phyloP scores from a whole-genome alignment of 2,797 vertebrate genomes.

The Paguma larvata region DNA sequence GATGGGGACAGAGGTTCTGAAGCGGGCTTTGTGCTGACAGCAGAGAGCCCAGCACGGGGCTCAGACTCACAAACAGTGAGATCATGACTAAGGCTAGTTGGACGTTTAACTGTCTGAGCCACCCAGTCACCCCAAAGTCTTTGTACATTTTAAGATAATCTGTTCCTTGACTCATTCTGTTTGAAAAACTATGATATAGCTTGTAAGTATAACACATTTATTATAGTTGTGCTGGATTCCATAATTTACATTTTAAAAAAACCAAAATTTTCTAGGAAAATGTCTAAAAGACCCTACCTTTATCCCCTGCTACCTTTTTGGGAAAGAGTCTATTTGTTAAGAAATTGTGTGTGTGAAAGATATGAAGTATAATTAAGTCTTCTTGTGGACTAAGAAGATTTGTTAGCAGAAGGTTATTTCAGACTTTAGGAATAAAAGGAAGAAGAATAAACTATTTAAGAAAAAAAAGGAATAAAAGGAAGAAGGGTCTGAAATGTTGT shows the following conservation, averaged over 20 bases:
- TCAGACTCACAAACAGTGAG: too few relatives aligned
- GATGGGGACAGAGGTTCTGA: too few relatives aligned
- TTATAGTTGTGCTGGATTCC: not conserved
- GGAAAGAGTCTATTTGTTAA: slow-evolving; percentile 14
- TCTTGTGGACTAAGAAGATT: slow-evolving; percentile 38
- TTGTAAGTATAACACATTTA: not conserved
- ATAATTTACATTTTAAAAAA: slow-evolving; percentile 53
- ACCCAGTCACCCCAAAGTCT: not conserved
- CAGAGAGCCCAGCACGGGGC: too few relatives aligned
- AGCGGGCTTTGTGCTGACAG: too few relatives aligned
- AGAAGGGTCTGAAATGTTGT: slow-evolving; percentile 29
- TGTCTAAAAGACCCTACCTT: not conserved
- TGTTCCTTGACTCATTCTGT: slow-evolving; percentile 43
- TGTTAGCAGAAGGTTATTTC: slow-evolving; percentile 28
- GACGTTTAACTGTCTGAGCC: too few relatives aligned
- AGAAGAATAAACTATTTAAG: not conserved
- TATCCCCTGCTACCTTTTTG: slow-evolving; percentile 25
- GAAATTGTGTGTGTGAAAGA: slow-evolving; percentile 31
- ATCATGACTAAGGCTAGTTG: too few relatives aligned
- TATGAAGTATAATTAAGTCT: slow-evolving; percentile 16
- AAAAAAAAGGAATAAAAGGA: slow-evolving; percentile 10
- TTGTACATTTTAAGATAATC: slow-evolving; percentile 31
- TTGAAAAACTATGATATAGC: not conserved
- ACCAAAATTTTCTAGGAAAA: not conserved
- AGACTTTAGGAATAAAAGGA: slow-evolving; percentile 46